Evolutionary conservation across 2,113 vertebrate species (phyloP), one percentile per base, ranked within the genome.

Genomic region (Phaethon lepturus): DNA sequence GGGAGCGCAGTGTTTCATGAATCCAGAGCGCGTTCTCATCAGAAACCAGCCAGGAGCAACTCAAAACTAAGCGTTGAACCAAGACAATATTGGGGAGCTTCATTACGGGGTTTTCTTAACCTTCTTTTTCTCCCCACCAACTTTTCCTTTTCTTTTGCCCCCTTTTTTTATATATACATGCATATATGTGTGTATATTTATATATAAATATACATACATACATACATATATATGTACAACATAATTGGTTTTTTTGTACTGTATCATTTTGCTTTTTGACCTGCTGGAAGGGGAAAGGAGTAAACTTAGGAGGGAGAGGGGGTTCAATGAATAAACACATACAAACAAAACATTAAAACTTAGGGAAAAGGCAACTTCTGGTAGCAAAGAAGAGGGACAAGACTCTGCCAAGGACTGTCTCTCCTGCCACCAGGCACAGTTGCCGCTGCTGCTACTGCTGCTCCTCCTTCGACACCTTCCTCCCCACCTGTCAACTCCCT

Each of bases 271-370:
- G 89, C 67, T 95, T 97, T 96, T 93, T 93, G 84, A 97, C 88
- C 96, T 96, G 95, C 96, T 98, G 96, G 97, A 97, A 96, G 95
- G 97, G 95, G 96, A 97, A 97, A 93, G 90, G 93, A 96, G 91
- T 95, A 95, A 93, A 95, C 59, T 44, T 93, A 95, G 95, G 95
- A 96, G 96, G 97, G 94, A 92, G 91, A 95, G 94, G 97, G 95
- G 95, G 93, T 97, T 96, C 91, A 86, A 45, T 86, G 76, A 96
- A 79, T 81, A 96, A 96, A 96, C 94, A 98, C 96, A 94, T 93
- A 96, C 83, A 97, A 95, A 95, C 94, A 94, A 95, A 95, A 96
- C 95, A 96, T 88, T 93, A 88, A 96, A 96, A 94, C 96, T 95
- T 97, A 98, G 96, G 96, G 96, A 94, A 95, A 97, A 97, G 91